A percentile compares a stretch with the other conserved stretches of the same genome.
phyloP scores from a whole-genome alignment of 2,113 vertebrate genomes.

The Lichenostomus cassidix region DNA sequence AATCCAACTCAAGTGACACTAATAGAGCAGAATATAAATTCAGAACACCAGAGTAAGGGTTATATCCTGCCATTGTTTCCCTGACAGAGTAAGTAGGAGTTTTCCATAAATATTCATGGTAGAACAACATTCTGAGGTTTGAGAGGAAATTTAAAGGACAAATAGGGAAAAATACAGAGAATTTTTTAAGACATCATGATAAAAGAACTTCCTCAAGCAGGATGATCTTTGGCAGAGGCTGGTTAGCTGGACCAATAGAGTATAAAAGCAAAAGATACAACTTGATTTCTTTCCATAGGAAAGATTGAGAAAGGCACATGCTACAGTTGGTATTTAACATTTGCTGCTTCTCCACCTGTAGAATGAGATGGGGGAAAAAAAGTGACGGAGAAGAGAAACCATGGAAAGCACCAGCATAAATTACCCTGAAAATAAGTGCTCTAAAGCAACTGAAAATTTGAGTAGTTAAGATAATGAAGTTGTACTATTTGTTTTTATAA shows the following conservation, averaged over 20 bases:
- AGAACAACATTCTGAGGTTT: slow-evolving; percentile 15
- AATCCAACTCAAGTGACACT: slow-evolving; percentile 35
- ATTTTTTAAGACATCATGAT: background rate
- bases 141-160: slow-evolving; percentile 30
- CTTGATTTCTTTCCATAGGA: background rate
- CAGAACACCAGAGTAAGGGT: slow-evolving; percentile 10
- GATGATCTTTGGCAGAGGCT: background rate
- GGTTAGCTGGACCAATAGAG: background rate
- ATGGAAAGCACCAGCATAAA: background rate
- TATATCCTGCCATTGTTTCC: slow-evolving; percentile 51
- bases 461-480: background rate
- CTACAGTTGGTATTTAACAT: background rate
- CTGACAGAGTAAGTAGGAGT: slow-evolving; percentile 14
- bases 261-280: background rate
- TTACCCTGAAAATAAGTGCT: background rate
- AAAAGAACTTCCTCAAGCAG: background rate
- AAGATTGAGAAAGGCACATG: background rate
- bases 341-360: background rate
- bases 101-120: slow-evolving; percentile 4
- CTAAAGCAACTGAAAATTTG: background rate
- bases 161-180: background rate
- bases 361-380: background rate
- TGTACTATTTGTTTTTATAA: background rate
- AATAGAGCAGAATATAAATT: slow-evolving; percentile 41
- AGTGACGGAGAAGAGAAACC: background rate